phyloP scores from a whole-genome alignment of 2,113 vertebrate species.

The Uria lomvia region DNA sequence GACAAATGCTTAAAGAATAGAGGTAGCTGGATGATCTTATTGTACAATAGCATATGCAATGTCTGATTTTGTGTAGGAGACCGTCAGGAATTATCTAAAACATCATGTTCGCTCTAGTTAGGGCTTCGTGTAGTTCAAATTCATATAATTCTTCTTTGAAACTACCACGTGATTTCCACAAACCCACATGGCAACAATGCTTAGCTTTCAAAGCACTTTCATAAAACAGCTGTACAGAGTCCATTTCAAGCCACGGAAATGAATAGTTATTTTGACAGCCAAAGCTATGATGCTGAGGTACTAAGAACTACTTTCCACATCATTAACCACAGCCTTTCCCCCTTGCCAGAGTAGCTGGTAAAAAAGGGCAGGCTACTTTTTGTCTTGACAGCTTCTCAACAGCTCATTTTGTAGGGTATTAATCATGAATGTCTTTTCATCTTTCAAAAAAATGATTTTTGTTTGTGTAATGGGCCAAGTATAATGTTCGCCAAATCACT shows the following conservation, averaged over 20 bases:
- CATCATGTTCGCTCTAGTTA: background rate
- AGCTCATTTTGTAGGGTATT: background rate
- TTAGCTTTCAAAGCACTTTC: constrained; percentile 11
- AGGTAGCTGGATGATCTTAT: background rate
- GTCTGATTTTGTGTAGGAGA: background rate
- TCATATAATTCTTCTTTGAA: constrained; percentile 8
- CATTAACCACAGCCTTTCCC: constrained; percentile 21
- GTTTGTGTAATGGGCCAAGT: background rate
- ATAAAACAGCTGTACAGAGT: background rate
- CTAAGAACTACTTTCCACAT: constrained; percentile 37
- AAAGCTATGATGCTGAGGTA: constrained; percentile 1
- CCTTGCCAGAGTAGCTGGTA: background rate
- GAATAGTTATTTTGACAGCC: constrained; percentile 37
- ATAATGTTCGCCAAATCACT: background rate
- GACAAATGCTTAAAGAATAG: background rate
- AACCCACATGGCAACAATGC: background rate
- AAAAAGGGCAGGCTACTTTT: constrained; percentile 5
- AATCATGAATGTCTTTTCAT: background rate
- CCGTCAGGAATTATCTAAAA: background rate
- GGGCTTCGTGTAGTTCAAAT: background rate
- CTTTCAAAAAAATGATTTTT: background rate
- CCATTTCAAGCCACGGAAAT: constrained; percentile 24
- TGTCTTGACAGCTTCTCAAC: background rate
- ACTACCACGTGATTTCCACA: background rate
- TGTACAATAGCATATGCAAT: background rate